Evolutionary conservation across 2,888 invertebrate species (phyloP), one percentile per base, ranked within the genome.

Genomic region (Teinopalpus imperialis): DNA sequence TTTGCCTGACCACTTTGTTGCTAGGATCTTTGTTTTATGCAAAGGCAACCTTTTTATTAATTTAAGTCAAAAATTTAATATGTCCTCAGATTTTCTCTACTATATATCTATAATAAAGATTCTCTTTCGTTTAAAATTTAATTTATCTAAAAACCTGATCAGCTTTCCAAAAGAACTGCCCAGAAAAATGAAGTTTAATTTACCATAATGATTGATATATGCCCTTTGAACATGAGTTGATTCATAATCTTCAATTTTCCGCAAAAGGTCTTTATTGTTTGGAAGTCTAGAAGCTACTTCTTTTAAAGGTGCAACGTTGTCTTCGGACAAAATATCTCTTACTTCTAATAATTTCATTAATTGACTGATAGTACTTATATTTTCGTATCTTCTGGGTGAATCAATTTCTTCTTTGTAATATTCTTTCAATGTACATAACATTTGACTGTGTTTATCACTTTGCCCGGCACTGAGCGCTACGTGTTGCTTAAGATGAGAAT

Each of bases 321-420:
- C 70, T 55, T 81, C 81, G 6, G 81, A 77, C 26, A 88, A 51
- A 5, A 76, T 48, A 48, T 79, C 78, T 50, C 87, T 62, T 9
- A 80, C 55, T 69, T 88, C 87, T 43, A 88, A 61, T 30, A 83
- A 56, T 13, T 61, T 67, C 3, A 88, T 48, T 21, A 88, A 60
- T 23, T 86, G 63, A 2, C 74, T 66, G 34, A 83, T 66, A 2
- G 68, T 73, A 12, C 48, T 63, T 21, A 86, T 76, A 56, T 74
- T 59, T 59, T 87, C 87, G 52, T 62, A 79, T 52, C 76, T 66
- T 54, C 87, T 69, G 1, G 71, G 62, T 1, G 87, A 88, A 54
- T 87, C 85, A 31, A 88, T 85, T 8, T 66, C 70, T 16, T 70
- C 69, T 53, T 56, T 69, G 48, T 75, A 87, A 20, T 73, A 51